These are phyloP conservation scores for Hemibagrus guttatus DNA, from an alignment of 2,797 vertebrate genomes.

Conservation along the genomic window DNA sequence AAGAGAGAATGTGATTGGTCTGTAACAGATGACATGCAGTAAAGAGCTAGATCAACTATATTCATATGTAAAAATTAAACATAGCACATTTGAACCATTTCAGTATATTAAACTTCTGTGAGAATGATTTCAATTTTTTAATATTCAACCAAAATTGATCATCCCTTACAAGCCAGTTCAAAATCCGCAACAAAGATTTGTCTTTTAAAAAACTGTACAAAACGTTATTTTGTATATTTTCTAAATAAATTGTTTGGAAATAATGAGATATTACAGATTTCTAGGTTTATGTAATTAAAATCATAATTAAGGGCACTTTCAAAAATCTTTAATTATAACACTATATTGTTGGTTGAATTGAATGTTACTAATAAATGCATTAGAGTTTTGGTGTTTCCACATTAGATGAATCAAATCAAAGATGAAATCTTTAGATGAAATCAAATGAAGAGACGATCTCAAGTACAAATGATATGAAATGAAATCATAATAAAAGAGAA, in stretches of 20 bases:
- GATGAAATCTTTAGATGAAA: too few relatives aligned
- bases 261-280: not conserved
- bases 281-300: not conserved
- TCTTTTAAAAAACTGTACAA: not conserved
- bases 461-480: not conserved
- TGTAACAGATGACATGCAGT: slow-evolving; percentile 1
- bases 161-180: not conserved
- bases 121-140: not conserved
- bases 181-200: not conserved
- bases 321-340: not conserved
- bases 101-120: not conserved
- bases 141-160: too few relatives aligned
- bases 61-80: not conserved
- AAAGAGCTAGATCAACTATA: not conserved
- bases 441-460: not conserved
- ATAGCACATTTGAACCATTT: not conserved
- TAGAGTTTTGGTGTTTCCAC: not conserved
- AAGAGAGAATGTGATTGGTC: slow-evolving; percentile 7
- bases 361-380: not conserved
- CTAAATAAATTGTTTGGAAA: not conserved
- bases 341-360: not conserved
- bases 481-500: not conserved
- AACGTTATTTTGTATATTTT: not conserved
- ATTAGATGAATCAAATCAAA: not conserved
- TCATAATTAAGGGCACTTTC: not conserved